Evolutionary conservation across 2,888 invertebrate species (phyloP).

Genomic region (Drosophila hamatofila): DNA sequence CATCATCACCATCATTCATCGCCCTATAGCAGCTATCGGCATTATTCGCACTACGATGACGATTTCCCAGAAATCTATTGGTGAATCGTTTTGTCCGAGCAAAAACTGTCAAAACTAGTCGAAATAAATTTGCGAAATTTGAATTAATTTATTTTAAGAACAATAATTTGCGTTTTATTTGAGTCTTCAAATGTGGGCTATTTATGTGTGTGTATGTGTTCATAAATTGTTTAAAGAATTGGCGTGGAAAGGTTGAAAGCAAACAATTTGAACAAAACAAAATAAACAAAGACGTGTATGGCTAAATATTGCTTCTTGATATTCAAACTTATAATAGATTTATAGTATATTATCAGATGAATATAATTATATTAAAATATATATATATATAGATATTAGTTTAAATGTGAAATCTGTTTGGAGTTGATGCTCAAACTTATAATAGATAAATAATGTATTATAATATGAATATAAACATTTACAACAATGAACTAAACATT

Average conservation of each 20-base stretch:
- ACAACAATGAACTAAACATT: no score
- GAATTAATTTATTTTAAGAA: conserved; percentile 18
- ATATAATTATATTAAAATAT: no score
- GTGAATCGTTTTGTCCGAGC: conserved; percentile 2
- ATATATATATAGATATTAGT: no score
- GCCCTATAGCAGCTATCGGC: conserved; percentile 38
- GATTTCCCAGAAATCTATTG: conserved; percentile 29
- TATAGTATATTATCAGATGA: neutral
- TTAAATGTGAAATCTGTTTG: neutral
- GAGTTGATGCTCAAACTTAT: neutral
- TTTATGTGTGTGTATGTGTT: neutral
- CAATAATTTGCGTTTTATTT: conserved; percentile 39
- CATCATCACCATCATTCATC: conserved; percentile 40
- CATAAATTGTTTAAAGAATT: neutral
- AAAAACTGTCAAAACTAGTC: conserved; percentile 39
- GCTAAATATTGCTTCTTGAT: neutral
- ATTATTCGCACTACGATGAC: conserved; percentile 8
- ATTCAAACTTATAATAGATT: neutral
- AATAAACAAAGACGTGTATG: neutral
- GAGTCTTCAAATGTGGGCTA: neutral
- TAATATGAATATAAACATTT: no score
- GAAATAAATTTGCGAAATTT: conserved; percentile 19
- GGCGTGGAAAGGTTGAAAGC: neutral
- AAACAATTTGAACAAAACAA: neutral
- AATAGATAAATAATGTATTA: neutral